Evolutionary conservation across 2,113 vertebrate genomes (phyloP).

Genomic region (Bubo blakistoni): DNA sequence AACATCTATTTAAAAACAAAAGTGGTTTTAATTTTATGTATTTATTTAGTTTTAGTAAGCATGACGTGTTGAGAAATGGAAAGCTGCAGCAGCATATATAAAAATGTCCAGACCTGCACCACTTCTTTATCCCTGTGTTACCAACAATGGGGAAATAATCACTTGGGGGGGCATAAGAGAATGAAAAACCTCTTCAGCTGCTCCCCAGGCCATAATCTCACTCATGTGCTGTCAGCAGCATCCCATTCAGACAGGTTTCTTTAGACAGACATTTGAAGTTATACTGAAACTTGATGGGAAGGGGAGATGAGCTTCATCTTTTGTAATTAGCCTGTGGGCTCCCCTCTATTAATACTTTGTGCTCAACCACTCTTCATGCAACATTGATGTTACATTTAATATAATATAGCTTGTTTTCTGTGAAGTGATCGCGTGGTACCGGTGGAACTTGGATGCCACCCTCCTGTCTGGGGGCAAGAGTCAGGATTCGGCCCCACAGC

Average conservation of each 20-base stretch:
- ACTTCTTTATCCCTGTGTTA: not conserved
- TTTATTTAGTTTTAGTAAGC: not conserved
- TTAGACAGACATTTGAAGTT: not conserved
- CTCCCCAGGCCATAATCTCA: not conserved
- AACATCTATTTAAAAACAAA: not conserved
- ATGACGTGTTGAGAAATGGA: not conserved
- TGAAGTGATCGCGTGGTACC: fast-evolving
- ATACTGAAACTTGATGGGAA: not conserved
- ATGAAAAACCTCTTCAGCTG: not conserved
- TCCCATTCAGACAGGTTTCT: not conserved
- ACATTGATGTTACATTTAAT: fast-evolving
- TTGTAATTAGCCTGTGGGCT: not conserved
- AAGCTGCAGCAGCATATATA: not conserved
- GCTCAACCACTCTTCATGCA: not conserved
- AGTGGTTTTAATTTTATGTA: not conserved
- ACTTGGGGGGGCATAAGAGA: not conserved
- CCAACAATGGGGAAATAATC: not conserved
- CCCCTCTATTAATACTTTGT: not conserved
- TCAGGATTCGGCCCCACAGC: fast-evolving
- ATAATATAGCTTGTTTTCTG: not conserved
- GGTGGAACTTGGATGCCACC: not conserved
- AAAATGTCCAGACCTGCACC: not conserved
- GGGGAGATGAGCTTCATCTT: not conserved
- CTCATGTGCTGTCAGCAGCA: fast-evolving
- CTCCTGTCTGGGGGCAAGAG: too few relatives aligned